phyloP scores from a whole-genome alignment of 2,888 invertebrate genomes.

The Acleris sparsana region DNA sequence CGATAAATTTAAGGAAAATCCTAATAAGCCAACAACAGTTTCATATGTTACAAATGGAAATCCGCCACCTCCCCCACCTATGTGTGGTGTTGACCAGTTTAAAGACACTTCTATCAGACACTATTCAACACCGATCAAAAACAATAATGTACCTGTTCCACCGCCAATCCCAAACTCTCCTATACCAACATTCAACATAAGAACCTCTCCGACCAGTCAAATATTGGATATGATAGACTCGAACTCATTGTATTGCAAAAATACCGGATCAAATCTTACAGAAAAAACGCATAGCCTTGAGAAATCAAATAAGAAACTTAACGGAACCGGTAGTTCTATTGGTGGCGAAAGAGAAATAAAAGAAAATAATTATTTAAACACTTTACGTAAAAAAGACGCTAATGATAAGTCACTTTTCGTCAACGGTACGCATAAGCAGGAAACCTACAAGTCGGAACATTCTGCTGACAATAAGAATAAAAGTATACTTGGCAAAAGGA shows the following conservation, averaged over 20 bases:
- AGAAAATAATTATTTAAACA: slow-evolving; percentile 56
- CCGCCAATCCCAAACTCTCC: slow-evolving; percentile 73
- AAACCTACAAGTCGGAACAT: slow-evolving; percentile 54
- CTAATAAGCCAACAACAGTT: slow-evolving; percentile 5
- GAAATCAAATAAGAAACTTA: slow-evolving; percentile 54
- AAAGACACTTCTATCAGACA: slow-evolving; percentile 34
- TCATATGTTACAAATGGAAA: slow-evolving; percentile 16
- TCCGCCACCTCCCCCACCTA: slow-evolving; percentile 43
- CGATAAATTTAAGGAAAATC: slow-evolving; percentile 24
- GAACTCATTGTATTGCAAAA: slow-evolving; percentile 40
- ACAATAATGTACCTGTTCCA: slow-evolving; percentile 59
- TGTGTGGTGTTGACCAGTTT: slow-evolving; percentile 38
- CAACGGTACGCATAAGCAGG: slow-evolving; percentile 59
- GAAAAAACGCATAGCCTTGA: slow-evolving; percentile 42
- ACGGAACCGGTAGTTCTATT: slow-evolving; percentile 59
- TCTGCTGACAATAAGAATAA: slow-evolving; percentile 62
- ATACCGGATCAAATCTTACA: slow-evolving; percentile 42
- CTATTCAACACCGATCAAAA: slow-evolving; percentile 41
- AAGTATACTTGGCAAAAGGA: slow-evolving; percentile 70
- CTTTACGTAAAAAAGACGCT: slow-evolving; percentile 57
- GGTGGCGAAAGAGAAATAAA: slow-evolving; percentile 66
- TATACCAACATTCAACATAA: slow-evolving; percentile 63
- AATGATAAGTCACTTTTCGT: slow-evolving; percentile 60
- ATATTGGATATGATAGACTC: slow-evolving; percentile 46
- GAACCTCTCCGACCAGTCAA: slow-evolving; percentile 51